A percentile compares a stretch with the other conserved stretches of the same genome.
Conservation (phyloP, 2,113 vertebrate species). For the Crotalus horridus region DNA sequence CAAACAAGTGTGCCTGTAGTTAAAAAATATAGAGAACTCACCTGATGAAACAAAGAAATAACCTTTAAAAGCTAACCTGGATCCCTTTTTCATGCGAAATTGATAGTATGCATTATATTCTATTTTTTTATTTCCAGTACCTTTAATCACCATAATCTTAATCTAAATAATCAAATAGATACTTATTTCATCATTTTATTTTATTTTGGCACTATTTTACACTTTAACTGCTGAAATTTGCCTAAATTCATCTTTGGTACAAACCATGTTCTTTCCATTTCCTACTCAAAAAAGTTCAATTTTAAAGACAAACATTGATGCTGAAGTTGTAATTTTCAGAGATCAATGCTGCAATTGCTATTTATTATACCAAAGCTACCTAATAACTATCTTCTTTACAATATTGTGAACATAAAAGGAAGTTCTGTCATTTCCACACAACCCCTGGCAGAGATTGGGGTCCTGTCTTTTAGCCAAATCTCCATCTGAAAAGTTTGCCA, state of each 20-base stretch:
- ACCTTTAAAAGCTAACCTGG: background rate
- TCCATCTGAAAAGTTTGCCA: background rate
- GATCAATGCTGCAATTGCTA: background rate
- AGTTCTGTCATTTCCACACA: background rate
- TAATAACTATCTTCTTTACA: background rate
- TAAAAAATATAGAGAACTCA: background rate
- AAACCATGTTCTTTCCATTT: slow-evolving; percentile 15
- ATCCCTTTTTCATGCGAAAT: background rate
- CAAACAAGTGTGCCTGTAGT: background rate
- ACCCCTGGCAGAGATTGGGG: background rate
- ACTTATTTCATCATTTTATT: background rate
- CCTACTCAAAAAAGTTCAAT: background rate
- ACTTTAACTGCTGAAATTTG: background rate
- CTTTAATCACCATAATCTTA: background rate
- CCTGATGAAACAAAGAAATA: background rate
- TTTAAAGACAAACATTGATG: background rate
- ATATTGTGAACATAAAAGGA: background rate
- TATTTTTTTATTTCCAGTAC: background rate
- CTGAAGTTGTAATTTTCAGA: background rate
- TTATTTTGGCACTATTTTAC: background rate
- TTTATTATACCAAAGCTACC: background rate
- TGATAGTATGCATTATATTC: background rate
- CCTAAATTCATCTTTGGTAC: background rate
- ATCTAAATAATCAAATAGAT: background rate
- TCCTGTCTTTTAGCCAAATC: background rate